Percentiles rank a stretch among this genome's conserved stretches.
Conservation (phyloP, 2,797 vertebrate species). For the Lacerta viridis region DNA sequence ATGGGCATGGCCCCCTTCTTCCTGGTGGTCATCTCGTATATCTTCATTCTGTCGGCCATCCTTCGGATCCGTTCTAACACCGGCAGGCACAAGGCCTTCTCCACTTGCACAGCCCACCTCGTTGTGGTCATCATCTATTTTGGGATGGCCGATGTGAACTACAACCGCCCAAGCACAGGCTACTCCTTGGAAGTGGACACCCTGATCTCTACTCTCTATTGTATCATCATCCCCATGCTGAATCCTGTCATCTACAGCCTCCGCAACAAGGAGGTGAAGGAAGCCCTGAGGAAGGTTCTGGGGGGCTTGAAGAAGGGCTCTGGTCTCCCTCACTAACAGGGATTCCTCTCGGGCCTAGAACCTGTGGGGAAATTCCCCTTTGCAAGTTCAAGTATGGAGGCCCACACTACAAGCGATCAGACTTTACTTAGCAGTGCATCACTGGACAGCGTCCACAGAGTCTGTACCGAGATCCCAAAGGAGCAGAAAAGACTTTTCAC, state of each 20-base stretch:
- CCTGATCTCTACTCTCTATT: slow-evolving; percentile 49
- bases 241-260: slow-evolving; percentile 78
- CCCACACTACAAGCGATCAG: no score
- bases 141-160: not conserved
- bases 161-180: slow-evolving; percentile 24
- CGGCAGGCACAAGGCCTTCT: slow-evolving; percentile 64
- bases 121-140: not conserved
- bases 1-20: slow-evolving; percentile 57
- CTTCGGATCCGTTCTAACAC: slow-evolving; percentile 24
- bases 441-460: no score
- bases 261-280: slow-evolving; percentile 65
- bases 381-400: no score
- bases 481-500: no score
- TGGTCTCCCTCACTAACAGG: no score
- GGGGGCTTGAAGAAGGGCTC: no score
- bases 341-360: no score
- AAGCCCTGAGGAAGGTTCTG: slow-evolving; percentile 29
- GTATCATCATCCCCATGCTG: slow-evolving; percentile 65
- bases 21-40: slow-evolving; percentile 57
- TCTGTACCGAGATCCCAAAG: no score
- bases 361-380: no score
- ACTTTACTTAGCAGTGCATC: no score
- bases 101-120: slow-evolving; percentile 72
- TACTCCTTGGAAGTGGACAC: not conserved
- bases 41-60: slow-evolving; percentile 60